phyloP scores from a whole-genome alignment of 1,140 invertebrate species.

The Trinorchestia longiramus region DNA sequence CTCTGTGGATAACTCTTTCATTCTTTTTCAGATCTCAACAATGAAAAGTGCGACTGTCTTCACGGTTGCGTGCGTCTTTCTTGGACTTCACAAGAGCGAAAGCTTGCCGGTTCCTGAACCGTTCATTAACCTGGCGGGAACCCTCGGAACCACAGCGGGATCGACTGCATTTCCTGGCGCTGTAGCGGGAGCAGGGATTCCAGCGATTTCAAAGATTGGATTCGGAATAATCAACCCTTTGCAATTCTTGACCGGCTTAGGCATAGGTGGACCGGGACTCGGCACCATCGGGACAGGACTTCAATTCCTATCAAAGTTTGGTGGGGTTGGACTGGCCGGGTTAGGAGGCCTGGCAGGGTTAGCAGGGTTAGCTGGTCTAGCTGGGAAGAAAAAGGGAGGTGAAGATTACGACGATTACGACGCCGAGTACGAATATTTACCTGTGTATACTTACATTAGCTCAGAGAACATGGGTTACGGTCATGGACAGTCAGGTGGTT shows the following conservation, averaged over 20 bases:
- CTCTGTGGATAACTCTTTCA: not conserved
- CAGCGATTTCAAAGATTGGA: not conserved
- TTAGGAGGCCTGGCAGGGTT: constrained; percentile 8
- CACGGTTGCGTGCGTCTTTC: not conserved
- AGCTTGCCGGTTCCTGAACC: not conserved
- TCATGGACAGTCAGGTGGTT: not conserved
- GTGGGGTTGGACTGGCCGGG: not conserved
- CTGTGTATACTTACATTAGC: constrained; percentile 13
- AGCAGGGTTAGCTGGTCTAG: constrained; percentile 13
- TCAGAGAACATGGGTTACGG: not conserved
- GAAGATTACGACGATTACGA: constrained; percentile 26
- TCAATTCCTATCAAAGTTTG: not conserved
- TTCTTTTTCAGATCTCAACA: not conserved
- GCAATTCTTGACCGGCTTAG: not conserved
- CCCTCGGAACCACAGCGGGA: not conserved
- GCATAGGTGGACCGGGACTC: not conserved
- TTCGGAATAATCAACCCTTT: not conserved
- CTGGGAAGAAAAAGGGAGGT: not conserved
- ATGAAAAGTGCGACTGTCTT: not conserved
- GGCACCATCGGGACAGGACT: not conserved
- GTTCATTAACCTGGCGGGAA: not conserved
- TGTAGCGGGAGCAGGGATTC: not conserved
- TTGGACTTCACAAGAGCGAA: not conserved
- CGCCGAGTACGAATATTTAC: constrained; percentile 8
- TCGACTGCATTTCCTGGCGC: not conserved